These are phyloP conservation scores for Aelia acuminata DNA, from an alignment of 2,888 invertebrate genomes.

Conservation along the genomic window DNA sequence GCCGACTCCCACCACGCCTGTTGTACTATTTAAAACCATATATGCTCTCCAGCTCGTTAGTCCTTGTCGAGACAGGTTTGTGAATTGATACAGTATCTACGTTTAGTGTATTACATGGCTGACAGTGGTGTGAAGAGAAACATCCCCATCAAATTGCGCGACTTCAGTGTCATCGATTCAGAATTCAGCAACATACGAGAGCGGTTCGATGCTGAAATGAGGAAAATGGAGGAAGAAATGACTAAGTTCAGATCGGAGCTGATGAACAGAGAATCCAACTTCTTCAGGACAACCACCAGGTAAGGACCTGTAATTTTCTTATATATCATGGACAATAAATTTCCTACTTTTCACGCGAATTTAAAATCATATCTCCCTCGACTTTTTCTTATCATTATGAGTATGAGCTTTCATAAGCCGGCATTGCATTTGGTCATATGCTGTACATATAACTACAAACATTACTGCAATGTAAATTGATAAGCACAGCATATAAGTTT, in stretches of 20 bases:
- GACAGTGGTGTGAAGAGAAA: conserved; percentile 87
- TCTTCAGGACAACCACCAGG: conserved; percentile 92
- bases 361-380: not conserved
- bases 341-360: not conserved
- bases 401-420: conserved; percentile 22
- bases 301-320: conserved; percentile 69
- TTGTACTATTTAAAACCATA: conserved; percentile 65
- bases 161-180: conserved; percentile 95
- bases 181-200: conserved; percentile 97
- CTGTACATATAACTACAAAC: conserved; percentile 11
- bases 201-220: conserved; percentile 96
- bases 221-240: conserved; percentile 99
- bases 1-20: conserved; percentile 54
- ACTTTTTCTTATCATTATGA: not conserved
- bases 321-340: not conserved
- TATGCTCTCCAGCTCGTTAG: conserved; percentile 42
- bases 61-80: conserved; percentile 1
- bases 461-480: not conserved
- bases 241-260: conserved; percentile 92
- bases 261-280: conserved; percentile 92
- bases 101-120: conserved; percentile 74
- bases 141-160: conserved; percentile 94
- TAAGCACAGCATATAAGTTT: conserved; percentile 16
- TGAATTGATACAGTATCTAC: not conserved
- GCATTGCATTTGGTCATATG: not conserved